These are phyloP conservation scores for Puntigrus tetrazona DNA, from an alignment of 2,113 vertebrate genomes.

Conservation along the genomic window DNA sequence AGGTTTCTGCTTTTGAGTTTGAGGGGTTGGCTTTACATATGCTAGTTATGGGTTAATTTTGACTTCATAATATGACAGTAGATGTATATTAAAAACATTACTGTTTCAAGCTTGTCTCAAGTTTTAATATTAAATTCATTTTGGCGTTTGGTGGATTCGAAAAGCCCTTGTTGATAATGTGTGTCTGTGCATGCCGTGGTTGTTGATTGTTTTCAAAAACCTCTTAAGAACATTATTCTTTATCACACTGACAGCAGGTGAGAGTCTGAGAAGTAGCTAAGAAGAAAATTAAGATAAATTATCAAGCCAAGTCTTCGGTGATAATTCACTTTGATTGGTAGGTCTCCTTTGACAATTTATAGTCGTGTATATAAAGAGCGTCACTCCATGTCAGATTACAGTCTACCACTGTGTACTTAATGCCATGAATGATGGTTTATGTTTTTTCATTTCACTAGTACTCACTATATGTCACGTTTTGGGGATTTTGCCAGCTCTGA, in stretches of 20 bases:
- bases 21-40: neutral
- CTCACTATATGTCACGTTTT: neutral
- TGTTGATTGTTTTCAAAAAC: neutral
- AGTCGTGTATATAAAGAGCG: neutral
- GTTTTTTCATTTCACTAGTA: neutral
- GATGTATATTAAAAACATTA: neutral
- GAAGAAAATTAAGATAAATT: slow-evolving; percentile 18
- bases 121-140: neutral
- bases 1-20: neutral
- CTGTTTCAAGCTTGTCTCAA: neutral
- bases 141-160: neutral
- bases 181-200: neutral
- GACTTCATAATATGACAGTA: neutral
- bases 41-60: neutral
- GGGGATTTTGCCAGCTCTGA: neutral
- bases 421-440: slow-evolving; percentile 1
- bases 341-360: neutral
- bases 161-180: neutral
- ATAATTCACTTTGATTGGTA: slow-evolving; percentile 31
- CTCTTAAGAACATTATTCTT: neutral
- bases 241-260: neutral
- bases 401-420: neutral
- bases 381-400: neutral
- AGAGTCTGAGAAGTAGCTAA: neutral
- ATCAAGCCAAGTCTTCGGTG: slow-evolving; percentile 9